These are phyloP conservation scores for Pyrrhia umbra DNA, from an alignment of 2,888 invertebrate species.

Conservation along the genomic window DNA sequence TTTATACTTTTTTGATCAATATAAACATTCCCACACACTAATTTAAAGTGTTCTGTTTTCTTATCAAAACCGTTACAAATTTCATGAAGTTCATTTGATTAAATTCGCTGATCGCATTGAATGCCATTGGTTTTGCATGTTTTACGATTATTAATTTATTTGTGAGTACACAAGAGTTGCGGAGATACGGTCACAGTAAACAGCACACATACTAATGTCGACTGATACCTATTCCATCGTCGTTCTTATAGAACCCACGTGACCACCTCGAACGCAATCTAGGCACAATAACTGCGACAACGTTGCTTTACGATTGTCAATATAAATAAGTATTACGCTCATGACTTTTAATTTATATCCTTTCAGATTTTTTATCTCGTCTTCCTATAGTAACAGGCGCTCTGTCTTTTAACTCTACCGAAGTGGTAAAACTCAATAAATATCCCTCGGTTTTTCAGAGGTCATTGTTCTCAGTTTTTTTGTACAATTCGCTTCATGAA, in stretches of 20 bases:
- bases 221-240: conserved; percentile 33
- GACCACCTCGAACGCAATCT: conserved; percentile 36
- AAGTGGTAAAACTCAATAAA: background rate
- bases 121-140: conserved; percentile 29
- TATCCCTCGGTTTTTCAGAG: background rate
- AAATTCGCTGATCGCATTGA: conserved; percentile 13
- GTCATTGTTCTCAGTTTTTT: conserved; percentile 3
- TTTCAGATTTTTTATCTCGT: conserved; percentile 3
- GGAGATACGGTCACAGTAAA: conserved; percentile 38
- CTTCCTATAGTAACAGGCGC: background rate
- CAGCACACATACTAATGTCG: conserved; percentile 50
- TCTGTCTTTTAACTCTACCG: background rate
- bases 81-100: conserved; percentile 32
- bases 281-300: conserved; percentile 45
- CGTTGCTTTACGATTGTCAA: conserved; percentile 23
- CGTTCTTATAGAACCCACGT: conserved; percentile 49
- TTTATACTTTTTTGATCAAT: conserved; percentile 4
- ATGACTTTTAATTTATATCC: conserved; percentile 10
- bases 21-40: conserved; percentile 24
- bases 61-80: conserved; percentile 27
- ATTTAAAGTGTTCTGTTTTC: conserved; percentile 25
- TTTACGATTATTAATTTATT: conserved; percentile 31
- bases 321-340: conserved; percentile 13
- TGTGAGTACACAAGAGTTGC: conserved; percentile 16
- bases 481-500: no score